Evolutionary conservation across 64 coral and sea anemone genomes (phyloP).

Genomic region (Montipora cactus): DNA sequence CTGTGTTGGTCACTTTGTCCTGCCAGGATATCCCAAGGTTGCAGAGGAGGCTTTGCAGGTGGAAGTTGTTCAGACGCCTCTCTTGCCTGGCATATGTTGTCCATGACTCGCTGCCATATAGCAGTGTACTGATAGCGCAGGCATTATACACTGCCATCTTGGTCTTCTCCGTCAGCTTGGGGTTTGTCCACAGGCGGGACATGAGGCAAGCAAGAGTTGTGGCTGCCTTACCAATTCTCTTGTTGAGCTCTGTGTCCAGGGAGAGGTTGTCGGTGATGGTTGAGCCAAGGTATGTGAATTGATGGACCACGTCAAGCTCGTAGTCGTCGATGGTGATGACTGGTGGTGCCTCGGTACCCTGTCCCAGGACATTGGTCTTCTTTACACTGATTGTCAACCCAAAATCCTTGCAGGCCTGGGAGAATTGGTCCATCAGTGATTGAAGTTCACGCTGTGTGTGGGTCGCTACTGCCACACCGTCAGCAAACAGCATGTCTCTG

Average conservation of each 20-base stretch:
- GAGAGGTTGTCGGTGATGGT: conserved; percentile 51
- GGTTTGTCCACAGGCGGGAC: not conserved
- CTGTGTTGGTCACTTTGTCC: too few species aligned
- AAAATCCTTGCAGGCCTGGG: not conserved
- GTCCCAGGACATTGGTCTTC: not conserved
- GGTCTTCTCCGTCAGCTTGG: too few species aligned
- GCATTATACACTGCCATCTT: too few species aligned
- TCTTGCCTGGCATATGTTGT: too few species aligned
- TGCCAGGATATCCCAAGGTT: too few species aligned
- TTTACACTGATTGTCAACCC: not conserved
- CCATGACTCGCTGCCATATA: too few species aligned
- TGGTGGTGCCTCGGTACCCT: not conserved
- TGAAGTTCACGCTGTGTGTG: not conserved
- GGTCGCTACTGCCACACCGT: not conserved
- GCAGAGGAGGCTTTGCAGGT: too few species aligned
- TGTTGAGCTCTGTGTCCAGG: not conserved
- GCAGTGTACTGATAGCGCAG: too few species aligned
- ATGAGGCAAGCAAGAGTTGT: conserved; percentile 4
- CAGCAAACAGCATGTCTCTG: not conserved
- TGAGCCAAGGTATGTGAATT: conserved; percentile 28
- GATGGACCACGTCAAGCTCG: conserved; percentile 19
- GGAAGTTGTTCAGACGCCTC: too few species aligned
- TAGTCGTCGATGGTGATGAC: conserved; percentile 14
- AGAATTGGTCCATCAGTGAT: not conserved
- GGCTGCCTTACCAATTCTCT: conserved; percentile 9